Evolutionary conservation across 1,140 invertebrate genomes (phyloP).

Genomic region (Brachionus manjavacas): DNA sequence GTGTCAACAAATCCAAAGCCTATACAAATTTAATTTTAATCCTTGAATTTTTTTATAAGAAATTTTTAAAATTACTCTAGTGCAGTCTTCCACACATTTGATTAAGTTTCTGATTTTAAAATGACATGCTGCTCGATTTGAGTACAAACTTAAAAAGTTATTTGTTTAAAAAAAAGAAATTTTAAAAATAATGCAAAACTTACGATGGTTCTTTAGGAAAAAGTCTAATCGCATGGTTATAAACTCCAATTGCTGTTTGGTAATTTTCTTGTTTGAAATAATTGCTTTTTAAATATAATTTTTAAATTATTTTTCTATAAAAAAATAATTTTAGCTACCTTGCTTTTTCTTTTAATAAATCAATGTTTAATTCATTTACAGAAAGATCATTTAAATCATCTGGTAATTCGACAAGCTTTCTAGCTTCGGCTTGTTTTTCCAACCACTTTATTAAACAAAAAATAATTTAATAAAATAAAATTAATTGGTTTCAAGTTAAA

Average conservation of each 20-base stretch:
- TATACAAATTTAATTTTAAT: conserved; percentile 50
- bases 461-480: too few species aligned
- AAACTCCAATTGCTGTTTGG: conserved; percentile 73
- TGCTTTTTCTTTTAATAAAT: conserved; percentile 75
- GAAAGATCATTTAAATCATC: conserved; percentile 56
- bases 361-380: conserved; percentile 74
- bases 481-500: neutral
- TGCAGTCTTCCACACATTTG: conserved; percentile 66
- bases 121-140: conserved; percentile 71
- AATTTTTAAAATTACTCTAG: conserved; percentile 58
- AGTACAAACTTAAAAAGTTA: conserved; percentile 69
- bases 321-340: conserved; percentile 39
- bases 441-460: neutral
- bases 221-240: conserved; percentile 70
- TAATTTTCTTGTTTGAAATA: conserved; percentile 71
- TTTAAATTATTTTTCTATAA: neutral
- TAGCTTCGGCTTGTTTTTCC: neutral
- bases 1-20: conserved; percentile 69
- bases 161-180: too few species aligned
- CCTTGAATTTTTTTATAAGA: neutral
- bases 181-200: neutral
- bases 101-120: conserved; percentile 68
- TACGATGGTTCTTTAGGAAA: conserved; percentile 66
- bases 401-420: conserved; percentile 11
- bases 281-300: conserved; percentile 57